Evolutionary conservation across 2,113 vertebrate species (phyloP), one percentile per base, ranked within the genome.

Genomic region (Pluvianellus socialis): DNA sequence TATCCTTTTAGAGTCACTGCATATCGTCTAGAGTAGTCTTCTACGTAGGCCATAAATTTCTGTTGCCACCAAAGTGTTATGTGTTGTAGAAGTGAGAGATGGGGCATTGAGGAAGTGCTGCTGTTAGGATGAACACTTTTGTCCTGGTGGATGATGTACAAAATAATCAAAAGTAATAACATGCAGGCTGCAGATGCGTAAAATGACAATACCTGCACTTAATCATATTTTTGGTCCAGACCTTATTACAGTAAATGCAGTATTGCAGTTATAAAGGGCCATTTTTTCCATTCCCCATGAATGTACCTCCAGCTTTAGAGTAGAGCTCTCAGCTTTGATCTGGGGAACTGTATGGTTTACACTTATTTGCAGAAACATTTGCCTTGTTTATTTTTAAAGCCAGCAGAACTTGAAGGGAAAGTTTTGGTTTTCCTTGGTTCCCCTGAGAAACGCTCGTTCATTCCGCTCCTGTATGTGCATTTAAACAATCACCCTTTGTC

Each of bases 361-460:
- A 4, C 23, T 88, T 91, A 63, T 26, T 90, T 94, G 55, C 13
- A 38, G 71, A 95, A 95, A 90, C 49, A 28, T 86, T 88, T 90
- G 38, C 52, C 14, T 13, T 66, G 59, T 95, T 95, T 96, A 40
- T 93, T 95, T 96, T 96, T 92, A 80, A 88, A 96, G 38, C 24
- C 86, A 61, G 26, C 0, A 2, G 86, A 90, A 88, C 56, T 81
- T 7, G 2, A 70, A 90, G 85, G 63, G 75, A 80, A 93, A 86
- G 38, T 94, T 93, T 44, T 88, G 20, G 14, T 92, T 96, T 95
- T 74, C 40, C 73, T 67, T 55, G 52, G 26, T 87, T 96, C 86
- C 73, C 65, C 38, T 92, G 94, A 92, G 94, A 94, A 96, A 91
- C 33, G 17, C 3, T 63, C 4, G 1, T 86, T 92, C 44, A 12